phyloP scores from a whole-genome alignment of 30 jellyfish, hydroid and myxozoan genomes.

The Cassiopea xamachana region DNA sequence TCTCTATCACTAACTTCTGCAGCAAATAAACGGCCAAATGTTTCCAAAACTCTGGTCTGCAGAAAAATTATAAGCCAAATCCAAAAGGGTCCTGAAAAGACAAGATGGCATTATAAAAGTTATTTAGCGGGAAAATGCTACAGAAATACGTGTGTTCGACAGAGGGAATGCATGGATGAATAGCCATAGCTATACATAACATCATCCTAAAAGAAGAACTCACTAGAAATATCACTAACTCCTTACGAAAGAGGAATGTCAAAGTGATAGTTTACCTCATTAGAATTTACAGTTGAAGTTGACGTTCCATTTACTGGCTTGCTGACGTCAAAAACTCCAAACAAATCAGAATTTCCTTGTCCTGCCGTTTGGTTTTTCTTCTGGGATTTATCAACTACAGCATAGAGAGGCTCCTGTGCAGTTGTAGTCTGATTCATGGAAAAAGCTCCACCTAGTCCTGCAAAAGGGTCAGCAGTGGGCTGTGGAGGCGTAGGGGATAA shows the following conservation, averaged over 20 bases:
- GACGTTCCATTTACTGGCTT: slow-evolving; percentile 18
- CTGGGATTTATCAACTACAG: slow-evolving; percentile 66
- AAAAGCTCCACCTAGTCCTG: slow-evolving; percentile 59
- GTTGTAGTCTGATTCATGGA: slow-evolving; percentile 27
- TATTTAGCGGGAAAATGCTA: background rate
- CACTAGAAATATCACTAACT: background rate
- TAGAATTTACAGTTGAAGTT: slow-evolving; percentile 3
- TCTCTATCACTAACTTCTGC: background rate
- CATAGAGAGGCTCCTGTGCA: slow-evolving; percentile 71
- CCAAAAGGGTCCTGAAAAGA: slow-evolving; percentile 37
- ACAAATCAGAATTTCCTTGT: slow-evolving; percentile 44
- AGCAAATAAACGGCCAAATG: background rate
- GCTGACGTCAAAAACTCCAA: slow-evolving; percentile 50
- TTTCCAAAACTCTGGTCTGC: background rate
- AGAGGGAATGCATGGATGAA: background rate
- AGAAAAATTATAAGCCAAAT: slow-evolving; percentile 9
- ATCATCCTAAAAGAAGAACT: background rate
- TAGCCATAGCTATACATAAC: too few species aligned
- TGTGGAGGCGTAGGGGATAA: slow-evolving; percentile 29
- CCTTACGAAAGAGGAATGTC: background rate
- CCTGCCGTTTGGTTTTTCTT: slow-evolving; percentile 7
- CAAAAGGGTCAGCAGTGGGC: slow-evolving; percentile 46
- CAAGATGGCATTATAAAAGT: background rate
- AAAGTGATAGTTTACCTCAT: slow-evolving; percentile 23
- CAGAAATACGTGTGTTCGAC: background rate